Evolutionary conservation across 2,888 invertebrate genomes (phyloP), one percentile per base, ranked within the genome.

Genomic region (Chloroclystis v-ata): DNA sequence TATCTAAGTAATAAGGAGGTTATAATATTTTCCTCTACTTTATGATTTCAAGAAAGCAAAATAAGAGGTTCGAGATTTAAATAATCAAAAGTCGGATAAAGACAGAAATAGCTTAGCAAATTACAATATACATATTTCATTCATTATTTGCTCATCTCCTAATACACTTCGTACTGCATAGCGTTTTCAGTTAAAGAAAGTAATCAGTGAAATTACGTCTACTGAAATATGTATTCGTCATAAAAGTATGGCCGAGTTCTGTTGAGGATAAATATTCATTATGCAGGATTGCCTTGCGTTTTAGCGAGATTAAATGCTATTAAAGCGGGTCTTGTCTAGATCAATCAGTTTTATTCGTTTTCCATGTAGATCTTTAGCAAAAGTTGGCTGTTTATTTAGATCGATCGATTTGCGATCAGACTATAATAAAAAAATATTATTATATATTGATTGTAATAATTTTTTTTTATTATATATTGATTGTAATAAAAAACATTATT

Each of bases 161-260:
- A 81, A 80, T 85, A 82, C 76, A 82, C 77, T 81, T 78, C 60
- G 60, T 39, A 56, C 59, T 61, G 67, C 61, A 60, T 61, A 60
- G 66, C 69, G 75, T 82, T 83, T 80, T 76, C 75, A 78, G 72
- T 86, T 86, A 85, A 84, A 84, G 83, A 83, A 85, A 81, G 85
- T 80, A 84, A 87, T 87, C 86, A 87, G 82, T 77, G 76, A 63
- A 80, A 87, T 86, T 84, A 87, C 84, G 75, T 54, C 84, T 84
- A 85, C 85, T 86, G 82, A 86, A 87, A 86, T 85, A 87, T 87
- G 86, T 85, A 87, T 85, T 73, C 83, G 82, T 83, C 83, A 82
- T 85, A 85, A 86, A 86, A 85, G 84, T 86, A 82, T 83, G 78
- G 74, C 75, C 74, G 75, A 77, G 75, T 81, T 82, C 80, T 79